Percentiles rank a stretch among this genome's conserved stretches.
Conservation (phyloP, 2,888 invertebrate species). For the Mycogona germanica region DNA sequence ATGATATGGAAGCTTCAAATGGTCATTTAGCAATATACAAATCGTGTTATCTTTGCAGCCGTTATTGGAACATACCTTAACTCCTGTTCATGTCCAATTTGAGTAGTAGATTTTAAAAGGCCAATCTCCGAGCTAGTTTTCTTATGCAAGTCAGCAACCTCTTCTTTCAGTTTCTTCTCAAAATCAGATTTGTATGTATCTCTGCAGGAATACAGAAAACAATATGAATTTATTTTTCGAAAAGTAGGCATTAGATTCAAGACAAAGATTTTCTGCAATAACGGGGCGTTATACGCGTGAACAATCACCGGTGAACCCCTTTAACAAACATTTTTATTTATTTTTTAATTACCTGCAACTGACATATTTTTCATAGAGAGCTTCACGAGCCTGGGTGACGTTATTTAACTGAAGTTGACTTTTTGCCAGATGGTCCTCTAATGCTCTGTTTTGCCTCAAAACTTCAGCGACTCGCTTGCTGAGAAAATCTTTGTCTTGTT, state of each 20-base stretch:
- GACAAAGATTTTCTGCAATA: background rate
- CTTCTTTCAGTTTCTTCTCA: constrained; percentile 19
- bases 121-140: constrained; percentile 17
- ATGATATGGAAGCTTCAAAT: background rate
- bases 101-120: constrained; percentile 4
- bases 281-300: background rate
- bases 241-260: background rate
- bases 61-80: constrained; percentile 17
- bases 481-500: constrained; percentile 21
- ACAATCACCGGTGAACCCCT: background rate
- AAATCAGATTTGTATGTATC: constrained; percentile 20
- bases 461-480: constrained; percentile 18
- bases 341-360: constrained; percentile 14
- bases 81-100: constrained; percentile 15
- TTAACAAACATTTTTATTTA: background rate
- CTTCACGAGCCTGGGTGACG: constrained; percentile 15
- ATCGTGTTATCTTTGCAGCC: no score
- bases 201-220: constrained; percentile 3
- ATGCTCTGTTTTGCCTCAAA: background rate
- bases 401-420: constrained; percentile 16
- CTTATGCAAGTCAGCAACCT: constrained; percentile 15
- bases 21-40: background rate
- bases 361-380: constrained; percentile 20
- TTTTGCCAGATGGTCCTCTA: constrained; percentile 17
- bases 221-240: background rate